These are phyloP conservation scores for Hemithea aestivaria DNA, from an alignment of 2,888 invertebrate genomes.

Conservation along the genomic window DNA sequence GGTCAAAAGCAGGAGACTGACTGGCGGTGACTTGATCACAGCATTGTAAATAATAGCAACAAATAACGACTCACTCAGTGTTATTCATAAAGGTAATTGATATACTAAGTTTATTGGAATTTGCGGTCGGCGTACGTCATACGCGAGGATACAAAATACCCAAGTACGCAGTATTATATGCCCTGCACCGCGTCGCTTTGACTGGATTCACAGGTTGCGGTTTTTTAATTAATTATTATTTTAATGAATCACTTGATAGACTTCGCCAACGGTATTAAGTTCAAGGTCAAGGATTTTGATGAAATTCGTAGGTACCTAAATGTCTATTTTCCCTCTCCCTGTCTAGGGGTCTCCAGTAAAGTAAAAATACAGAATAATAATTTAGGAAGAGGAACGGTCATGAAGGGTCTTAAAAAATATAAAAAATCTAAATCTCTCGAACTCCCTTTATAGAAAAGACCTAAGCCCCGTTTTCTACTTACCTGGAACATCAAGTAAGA, in stretches of 20 bases:
- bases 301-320: no score
- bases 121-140: constrained; percentile 59
- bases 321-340: no score
- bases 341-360: no score
- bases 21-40: constrained; percentile 30
- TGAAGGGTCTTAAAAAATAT: no score
- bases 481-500: no score
- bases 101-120: constrained; percentile 48
- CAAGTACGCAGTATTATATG: constrained; percentile 13
- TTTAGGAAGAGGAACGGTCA: no score
- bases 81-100: constrained; percentile 49
- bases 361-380: no score
- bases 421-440: no score
- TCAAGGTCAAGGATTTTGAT: no score
- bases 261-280: no score
- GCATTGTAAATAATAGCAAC: constrained; percentile 35
- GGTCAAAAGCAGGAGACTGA: constrained; percentile 31
- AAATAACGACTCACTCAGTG: constrained; percentile 43
- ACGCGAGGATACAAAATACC: constrained; percentile 37
- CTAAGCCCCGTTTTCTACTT: no score
- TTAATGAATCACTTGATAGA: not conserved
- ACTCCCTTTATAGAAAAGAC: no score
- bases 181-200: not conserved
- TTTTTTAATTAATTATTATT: not conserved
- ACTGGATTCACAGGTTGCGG: not conserved